Evolutionary conservation across 2,797 vertebrate species (phyloP).

Genomic region (Diceros bicornis): DNA sequence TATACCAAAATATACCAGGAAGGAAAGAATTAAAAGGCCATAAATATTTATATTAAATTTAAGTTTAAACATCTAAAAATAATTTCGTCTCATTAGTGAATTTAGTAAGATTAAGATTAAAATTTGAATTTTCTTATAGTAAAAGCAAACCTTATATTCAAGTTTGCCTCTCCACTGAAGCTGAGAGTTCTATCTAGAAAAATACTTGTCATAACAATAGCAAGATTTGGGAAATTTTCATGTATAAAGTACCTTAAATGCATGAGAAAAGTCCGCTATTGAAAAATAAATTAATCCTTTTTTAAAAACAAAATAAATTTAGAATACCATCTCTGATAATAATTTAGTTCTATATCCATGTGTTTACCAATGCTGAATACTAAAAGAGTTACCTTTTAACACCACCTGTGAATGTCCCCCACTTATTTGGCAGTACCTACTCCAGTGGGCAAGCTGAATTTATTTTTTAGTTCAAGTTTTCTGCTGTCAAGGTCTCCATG

Average conservation of each 20-base stretch:
- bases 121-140: constrained; percentile 59
- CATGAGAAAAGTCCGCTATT: not conserved
- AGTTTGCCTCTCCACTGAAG: not conserved
- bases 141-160: constrained; percentile 52
- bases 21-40: constrained; percentile 51
- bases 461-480: constrained; percentile 7
- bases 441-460: not conserved
- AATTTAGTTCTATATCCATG: not conserved
- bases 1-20: constrained; percentile 8
- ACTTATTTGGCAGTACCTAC: not conserved
- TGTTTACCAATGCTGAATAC: not conserved
- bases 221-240: not conserved
- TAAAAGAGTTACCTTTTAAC: not conserved
- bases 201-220: not conserved
- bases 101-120: constrained; percentile 58
- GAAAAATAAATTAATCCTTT: constrained; percentile 14
- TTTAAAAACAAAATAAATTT: constrained; percentile 3
- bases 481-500: not conserved
- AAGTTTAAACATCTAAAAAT: constrained; percentile 48
- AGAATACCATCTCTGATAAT: not conserved
- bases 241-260: not conserved
- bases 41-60: not conserved
- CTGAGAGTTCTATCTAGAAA: constrained; percentile 19
- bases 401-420: not conserved
- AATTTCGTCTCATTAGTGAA: constrained; percentile 43